Evolutionary conservation across 1,140 invertebrate genomes (phyloP), one percentile per base, ranked within the genome.

Genomic region (Hycleus cichorii): DNA sequence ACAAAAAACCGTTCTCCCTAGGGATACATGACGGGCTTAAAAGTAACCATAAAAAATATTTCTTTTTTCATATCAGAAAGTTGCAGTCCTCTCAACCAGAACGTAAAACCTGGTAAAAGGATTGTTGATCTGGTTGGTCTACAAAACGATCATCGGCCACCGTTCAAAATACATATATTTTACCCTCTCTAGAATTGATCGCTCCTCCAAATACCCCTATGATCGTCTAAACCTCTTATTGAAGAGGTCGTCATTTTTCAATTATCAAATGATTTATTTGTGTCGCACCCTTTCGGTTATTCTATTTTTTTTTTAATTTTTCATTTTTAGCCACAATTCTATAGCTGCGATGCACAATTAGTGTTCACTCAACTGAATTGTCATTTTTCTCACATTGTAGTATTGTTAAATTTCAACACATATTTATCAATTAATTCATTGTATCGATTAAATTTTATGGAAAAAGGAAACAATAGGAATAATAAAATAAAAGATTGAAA

Each of bases 11-110:
- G 40, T 45, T 45, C 56, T 45, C 56, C 40, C 49, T 12, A 54
- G 56, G 48, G 51, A 59, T 32, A 32, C 26, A 39, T 32, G 26
- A 50, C 51, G 39, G 58, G 56, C 56, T 58, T 53, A 56, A 63
- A 63, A 63, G 59, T 63, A 38, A 49, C 53, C 57, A 63, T 63
- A 63, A 63, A 63, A 59, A 59, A 63, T 59, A 63, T 63, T 63
- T 63, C 61, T 59, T 63, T 54, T 53, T 57, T 62, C 52, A 59
- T 63, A 63, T 63, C 61, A 59, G 57, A 59, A 59, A 58, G 54
- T 63, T 59, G 61, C 61, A 63, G 61, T 42, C 57, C 61, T 62
- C 53, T 58, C 47, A 54, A 58, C 53, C 49, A 47, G 52, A 48
- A 51, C 46, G 57, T 53, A 55, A 45, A 52, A 63, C 57, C 57